Evolutionary conservation across 2,113 vertebrate species (phyloP).

Genomic region (Saguinus imperator): DNA sequence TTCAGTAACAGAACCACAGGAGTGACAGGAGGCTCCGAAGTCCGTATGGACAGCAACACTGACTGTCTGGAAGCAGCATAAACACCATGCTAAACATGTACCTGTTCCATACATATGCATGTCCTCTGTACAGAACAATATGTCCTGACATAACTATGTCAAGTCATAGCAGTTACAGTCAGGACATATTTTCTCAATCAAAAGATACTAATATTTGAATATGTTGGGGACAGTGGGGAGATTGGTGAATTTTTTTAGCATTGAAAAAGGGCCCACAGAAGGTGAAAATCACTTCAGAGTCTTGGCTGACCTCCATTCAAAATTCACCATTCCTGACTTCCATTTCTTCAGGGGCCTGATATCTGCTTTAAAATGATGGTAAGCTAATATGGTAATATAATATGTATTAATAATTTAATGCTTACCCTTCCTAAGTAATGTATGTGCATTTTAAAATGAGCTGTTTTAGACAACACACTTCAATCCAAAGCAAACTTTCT

Average conservation of each 20-base stretch:
- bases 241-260: not conserved
- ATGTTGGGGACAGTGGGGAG: not conserved
- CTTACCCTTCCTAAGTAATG: slow-evolving; percentile 60
- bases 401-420: slow-evolving; percentile 66
- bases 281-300: slow-evolving; percentile 2
- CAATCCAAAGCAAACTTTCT: slow-evolving; percentile 58
- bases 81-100: not conserved
- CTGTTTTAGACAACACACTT: slow-evolving; percentile 56
- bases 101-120: not conserved
- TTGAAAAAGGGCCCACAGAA: not conserved
- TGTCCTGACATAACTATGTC: not conserved
- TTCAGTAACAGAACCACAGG: not conserved
- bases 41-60: rapidly evolving
- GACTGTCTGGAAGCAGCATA: not conserved
- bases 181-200: not conserved
- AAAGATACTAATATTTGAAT: not conserved
- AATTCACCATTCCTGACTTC: slow-evolving; percentile 37
- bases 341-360: slow-evolving; percentile 57
- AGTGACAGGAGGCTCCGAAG: not conserved
- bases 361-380: slow-evolving; percentile 59
- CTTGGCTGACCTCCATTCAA: slow-evolving; percentile 9
- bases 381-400: slow-evolving; percentile 67
- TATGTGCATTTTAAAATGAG: slow-evolving; percentile 70
- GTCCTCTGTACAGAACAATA: too few relatives aligned
- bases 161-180: not conserved